Evolutionary conservation across 2,797 vertebrate species (phyloP).

Genomic region (Hoplostethus mediterraneus): DNA sequence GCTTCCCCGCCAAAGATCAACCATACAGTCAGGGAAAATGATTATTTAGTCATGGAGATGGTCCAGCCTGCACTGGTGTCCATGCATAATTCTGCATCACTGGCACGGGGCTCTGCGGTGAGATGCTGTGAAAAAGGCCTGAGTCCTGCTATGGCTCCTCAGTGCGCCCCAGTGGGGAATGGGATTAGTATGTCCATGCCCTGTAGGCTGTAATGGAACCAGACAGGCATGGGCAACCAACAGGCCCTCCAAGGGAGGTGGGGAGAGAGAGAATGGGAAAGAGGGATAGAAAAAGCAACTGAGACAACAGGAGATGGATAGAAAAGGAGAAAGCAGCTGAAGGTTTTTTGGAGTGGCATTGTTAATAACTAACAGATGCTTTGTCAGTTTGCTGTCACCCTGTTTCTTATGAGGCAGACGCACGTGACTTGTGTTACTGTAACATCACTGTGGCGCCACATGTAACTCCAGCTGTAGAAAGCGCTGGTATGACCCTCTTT

Average conservation of each 20-base stretch:
- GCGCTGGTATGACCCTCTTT: neutral
- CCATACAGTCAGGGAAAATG: neutral
- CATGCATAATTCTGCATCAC: slow-evolving; percentile 34
- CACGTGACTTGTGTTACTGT: neutral
- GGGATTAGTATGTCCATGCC: slow-evolving; percentile 26
- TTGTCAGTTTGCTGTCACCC: neutral
- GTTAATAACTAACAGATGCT: slow-evolving; percentile 3
- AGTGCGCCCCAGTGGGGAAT: slow-evolving; percentile 30
- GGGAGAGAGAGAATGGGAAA: neutral
- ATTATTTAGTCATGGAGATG: slow-evolving; percentile 27
- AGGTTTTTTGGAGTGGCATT: neutral
- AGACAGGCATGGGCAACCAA: slow-evolving; percentile 42
- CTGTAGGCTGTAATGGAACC: slow-evolving; percentile 39
- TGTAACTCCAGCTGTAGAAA: neutral
- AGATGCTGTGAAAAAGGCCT: slow-evolving; percentile 13
- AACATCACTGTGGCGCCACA: neutral
- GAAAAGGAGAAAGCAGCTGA: neutral
- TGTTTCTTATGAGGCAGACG: neutral
- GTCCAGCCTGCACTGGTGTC: neutral
- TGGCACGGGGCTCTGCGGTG: neutral
- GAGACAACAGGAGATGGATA: neutral
- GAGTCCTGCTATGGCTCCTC: slow-evolving; percentile 18
- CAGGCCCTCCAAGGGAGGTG: slow-evolving; percentile 11
- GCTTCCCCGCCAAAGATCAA: neutral
- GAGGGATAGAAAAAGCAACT: neutral